A percentile compares a stretch with the other conserved stretches of the same genome.
These are phyloP conservation scores for Danio choprae DNA, from an alignment of 2,797 vertebrate genomes.

Conservation along the genomic window DNA sequence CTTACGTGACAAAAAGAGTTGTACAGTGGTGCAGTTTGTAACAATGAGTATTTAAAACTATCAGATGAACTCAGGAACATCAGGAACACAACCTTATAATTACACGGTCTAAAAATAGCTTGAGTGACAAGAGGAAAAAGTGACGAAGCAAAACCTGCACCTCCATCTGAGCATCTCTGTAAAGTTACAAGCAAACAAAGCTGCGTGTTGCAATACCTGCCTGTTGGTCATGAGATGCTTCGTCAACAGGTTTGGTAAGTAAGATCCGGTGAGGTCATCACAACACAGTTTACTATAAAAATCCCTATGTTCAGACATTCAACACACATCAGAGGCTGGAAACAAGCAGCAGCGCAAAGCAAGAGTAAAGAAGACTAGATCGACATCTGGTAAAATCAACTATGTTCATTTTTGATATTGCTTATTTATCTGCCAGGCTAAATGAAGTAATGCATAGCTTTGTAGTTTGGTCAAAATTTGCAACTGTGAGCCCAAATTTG, in stretches of 20 bases:
- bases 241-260: conserved; percentile 11
- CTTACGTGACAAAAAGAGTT: too few relatives aligned
- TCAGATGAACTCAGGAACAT: too few relatives aligned
- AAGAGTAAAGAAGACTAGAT: background rate
- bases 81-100: background rate
- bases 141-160: background rate
- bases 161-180: background rate
- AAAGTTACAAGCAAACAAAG: background rate
- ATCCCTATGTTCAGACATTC: background rate
- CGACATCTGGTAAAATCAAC: background rate
- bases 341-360: background rate
- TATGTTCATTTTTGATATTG: background rate
- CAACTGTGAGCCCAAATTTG: background rate
- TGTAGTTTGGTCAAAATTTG: background rate
- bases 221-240: background rate
- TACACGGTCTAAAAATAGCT: background rate
- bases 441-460: background rate
- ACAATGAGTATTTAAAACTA: too few relatives aligned
- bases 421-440: background rate
- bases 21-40: too few relatives aligned
- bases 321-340: background rate
- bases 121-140: background rate
- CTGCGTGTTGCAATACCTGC: background rate
- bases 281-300: background rate
- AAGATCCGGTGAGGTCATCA: background rate